These are phyloP conservation scores for Agelaius tricolor DNA, from an alignment of 2,113 vertebrate species.

Conservation along the genomic window DNA sequence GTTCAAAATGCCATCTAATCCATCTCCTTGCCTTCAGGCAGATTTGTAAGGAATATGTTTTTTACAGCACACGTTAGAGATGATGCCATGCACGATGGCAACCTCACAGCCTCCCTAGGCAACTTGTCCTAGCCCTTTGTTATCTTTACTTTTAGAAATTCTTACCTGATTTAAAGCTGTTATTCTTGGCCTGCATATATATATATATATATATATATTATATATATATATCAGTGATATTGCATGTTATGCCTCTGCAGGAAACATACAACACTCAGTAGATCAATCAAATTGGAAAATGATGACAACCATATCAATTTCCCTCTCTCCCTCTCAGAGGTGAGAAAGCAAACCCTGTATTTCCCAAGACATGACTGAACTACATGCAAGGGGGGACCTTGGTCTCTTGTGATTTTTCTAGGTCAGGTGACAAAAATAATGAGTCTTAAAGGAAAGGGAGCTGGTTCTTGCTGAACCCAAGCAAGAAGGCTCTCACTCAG, in stretches of 20 bases:
- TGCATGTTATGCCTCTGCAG: not conserved
- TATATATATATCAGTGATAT: not conserved
- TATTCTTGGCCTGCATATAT: not conserved
- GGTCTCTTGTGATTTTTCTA: not conserved
- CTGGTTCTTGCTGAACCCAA: not conserved
- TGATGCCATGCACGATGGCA: not conserved
- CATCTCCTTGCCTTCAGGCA: not conserved
- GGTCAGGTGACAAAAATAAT: not conserved
- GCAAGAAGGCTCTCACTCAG: not conserved
- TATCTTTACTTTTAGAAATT: not conserved
- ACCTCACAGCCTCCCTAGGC: not conserved
- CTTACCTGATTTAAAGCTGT: not conserved
- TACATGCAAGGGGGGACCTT: not conserved
- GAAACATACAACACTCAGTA: not conserved
- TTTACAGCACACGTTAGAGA: not conserved
- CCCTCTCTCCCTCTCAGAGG: not conserved
- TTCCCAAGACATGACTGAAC: not conserved
- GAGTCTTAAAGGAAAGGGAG: not conserved
- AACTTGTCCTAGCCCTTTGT: not conserved
- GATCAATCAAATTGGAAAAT: not conserved
- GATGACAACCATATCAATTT: not conserved
- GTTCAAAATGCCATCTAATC: not conserved
- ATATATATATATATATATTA: not conserved
- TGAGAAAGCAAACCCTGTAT: not conserved
- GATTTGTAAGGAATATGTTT: not conserved